Base-by-base conservation (phyloP, 2,797 vertebrate species). In the Chloroceryle inda region DNA sequence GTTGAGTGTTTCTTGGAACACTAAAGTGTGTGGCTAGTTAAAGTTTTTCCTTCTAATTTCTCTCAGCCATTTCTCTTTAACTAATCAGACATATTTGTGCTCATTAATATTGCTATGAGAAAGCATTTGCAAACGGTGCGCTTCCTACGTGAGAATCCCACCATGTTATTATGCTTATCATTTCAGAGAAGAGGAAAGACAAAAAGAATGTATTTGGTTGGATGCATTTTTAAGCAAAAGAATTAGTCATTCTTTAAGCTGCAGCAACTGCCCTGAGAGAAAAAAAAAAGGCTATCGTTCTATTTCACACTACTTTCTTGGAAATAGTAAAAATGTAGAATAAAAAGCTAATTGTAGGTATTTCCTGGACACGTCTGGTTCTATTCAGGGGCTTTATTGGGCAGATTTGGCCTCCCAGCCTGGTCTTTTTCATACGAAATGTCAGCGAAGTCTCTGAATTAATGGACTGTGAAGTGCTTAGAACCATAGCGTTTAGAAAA, bases 401-500 rank as follows among this genome's bases (percentile, higher is more conserved):
- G 79, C 74, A 96, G 72, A 78, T 92, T 86, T 96, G 89, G 77
- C 82, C 90, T 92, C 87, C 49, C 38, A 96, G 94, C 50, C 86
- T 84, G 79, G 79, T 96, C 71, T 89, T 97, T 96, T 88, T 95
- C 94, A 72, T 45, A 84, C 52, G 95, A 97, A 97, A 97, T 94
- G 97, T 94, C 96, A 97, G 88, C 88, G 93, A 97, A 97, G 91
- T 82, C 91, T 93, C 94, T 95, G 95, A 97, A 97, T 97, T 96
- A 98, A 97, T 97, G 93, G 97, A 81, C 96, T 97, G 96, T 97
- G 95, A 98, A 97, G 97, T 81, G 91, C 89, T 97, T 94, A 96
- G 93, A 98, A 97, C 94, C 85, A 96, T 53, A 96, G 64, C 77
- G 74, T 97, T 96, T 97, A 93, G 76, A 69, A 73, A 97, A 97